phyloP scores from a whole-genome alignment of 2,113 vertebrate genomes.

The Tursiops truncatus region DNA sequence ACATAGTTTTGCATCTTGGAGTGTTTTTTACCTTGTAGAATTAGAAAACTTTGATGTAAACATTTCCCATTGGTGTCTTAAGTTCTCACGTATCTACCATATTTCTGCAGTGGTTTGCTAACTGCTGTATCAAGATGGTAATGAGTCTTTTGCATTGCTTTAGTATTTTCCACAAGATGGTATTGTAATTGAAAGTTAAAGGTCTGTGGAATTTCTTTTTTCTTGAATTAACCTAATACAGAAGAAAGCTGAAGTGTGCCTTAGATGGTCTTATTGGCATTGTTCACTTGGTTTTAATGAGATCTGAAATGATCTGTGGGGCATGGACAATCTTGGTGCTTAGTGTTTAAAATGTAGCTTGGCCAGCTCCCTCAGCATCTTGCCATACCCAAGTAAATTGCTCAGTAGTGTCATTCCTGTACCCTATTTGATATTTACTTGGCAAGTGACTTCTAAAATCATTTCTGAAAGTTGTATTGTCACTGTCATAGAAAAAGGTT shows the following conservation, averaged over 20 bases:
- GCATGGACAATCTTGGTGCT: not conserved
- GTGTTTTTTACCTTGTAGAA: constrained; percentile 13
- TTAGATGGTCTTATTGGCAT: constrained; percentile 51
- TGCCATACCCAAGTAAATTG: not conserved
- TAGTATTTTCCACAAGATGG: constrained; percentile 21
- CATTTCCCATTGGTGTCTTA: not conserved
- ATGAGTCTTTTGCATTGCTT: not conserved
- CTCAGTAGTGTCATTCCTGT: constrained; percentile 22
- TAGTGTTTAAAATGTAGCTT: constrained; percentile 6
- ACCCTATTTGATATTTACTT: constrained; percentile 16
- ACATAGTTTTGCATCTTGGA: not conserved
- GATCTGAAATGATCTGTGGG: constrained; percentile 8
- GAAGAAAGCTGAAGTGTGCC: constrained; percentile 43
- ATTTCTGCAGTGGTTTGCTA: not conserved
- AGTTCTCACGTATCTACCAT: not conserved
- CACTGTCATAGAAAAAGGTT: constrained; percentile 19
- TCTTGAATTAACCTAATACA: constrained; percentile 43
- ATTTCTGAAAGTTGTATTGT: not conserved
- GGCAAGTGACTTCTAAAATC: constrained; percentile 8
- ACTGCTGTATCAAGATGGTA: not conserved
- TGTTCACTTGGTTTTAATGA: constrained; percentile 56
- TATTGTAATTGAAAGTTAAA: constrained; percentile 65
- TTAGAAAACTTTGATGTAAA: not conserved
- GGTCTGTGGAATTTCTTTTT: constrained; percentile 10
- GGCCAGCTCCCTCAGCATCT: not conserved